Conservation (phyloP, 2,113 vertebrate species). For the Peromyscus leucopus region DNA sequence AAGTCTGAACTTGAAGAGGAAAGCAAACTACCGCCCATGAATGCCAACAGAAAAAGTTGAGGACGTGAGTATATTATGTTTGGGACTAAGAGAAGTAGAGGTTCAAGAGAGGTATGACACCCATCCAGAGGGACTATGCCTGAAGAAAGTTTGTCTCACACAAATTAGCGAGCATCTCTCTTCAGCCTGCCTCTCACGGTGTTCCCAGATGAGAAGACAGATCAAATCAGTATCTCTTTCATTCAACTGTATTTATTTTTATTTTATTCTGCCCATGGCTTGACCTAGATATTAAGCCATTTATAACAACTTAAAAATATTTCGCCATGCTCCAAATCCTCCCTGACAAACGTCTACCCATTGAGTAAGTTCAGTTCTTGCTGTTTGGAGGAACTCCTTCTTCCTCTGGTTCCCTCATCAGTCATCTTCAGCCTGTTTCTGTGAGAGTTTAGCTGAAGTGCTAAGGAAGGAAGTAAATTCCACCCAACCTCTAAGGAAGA, state of each 20-base stretch:
- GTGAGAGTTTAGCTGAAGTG: neutral
- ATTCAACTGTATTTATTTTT: neutral
- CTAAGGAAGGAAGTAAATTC: neutral
- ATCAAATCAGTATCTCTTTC: neutral
- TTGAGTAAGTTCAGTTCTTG: neutral
- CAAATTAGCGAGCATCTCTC: neutral
- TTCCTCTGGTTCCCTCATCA: conserved; percentile 18
- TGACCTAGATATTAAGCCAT: conserved; percentile 24
- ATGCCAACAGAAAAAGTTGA: neutral
- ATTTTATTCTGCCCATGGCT: neutral
- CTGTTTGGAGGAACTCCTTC: neutral
- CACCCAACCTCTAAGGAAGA: neutral
- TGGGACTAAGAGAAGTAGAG: conserved; percentile 5
- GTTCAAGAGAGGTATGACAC: neutral
- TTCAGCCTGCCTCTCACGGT: neutral
- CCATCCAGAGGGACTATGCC: neutral
- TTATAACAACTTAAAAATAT: conserved; percentile 41
- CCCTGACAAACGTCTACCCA: neutral
- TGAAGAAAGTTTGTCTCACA: neutral
- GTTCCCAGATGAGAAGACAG: conserved; percentile 6
- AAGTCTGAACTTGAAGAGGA: neutral
- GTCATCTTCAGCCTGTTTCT: neutral
- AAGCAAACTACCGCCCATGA: neutral
- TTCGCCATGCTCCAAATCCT: conserved; percentile 33
- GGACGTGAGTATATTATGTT: neutral